These are phyloP conservation scores for Pteropus alecto DNA, from an alignment of 2,113 vertebrate species.

Conservation along the genomic window DNA sequence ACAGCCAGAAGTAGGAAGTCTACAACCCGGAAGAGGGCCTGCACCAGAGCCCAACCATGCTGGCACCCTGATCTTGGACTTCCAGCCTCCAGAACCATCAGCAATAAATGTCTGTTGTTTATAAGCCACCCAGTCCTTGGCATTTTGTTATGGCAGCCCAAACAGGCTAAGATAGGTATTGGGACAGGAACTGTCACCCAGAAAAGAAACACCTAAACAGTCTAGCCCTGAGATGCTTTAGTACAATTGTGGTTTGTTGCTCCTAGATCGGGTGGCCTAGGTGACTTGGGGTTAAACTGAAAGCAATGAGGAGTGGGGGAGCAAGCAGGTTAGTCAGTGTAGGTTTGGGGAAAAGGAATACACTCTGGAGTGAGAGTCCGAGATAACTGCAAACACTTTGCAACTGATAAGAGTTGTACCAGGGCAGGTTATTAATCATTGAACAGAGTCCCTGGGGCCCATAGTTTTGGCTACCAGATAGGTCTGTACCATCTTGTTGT, in stretches of 20 bases:
- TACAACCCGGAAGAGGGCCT: neutral
- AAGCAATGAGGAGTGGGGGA: neutral
- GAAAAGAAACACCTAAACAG: neutral
- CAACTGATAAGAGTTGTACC: neutral
- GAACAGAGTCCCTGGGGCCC: neutral
- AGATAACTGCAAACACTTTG: neutral
- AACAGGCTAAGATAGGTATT: neutral
- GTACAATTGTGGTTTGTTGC: neutral
- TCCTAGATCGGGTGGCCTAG: neutral
- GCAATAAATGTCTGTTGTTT: neutral
- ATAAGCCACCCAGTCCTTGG: neutral
- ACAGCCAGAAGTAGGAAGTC: neutral
- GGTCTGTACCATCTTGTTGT: fast-evolving
- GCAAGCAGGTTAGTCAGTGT: neutral
- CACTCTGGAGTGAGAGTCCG: neutral
- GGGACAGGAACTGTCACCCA: neutral
- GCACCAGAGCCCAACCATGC: neutral
- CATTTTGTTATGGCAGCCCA: neutral
- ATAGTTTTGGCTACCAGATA: neutral
- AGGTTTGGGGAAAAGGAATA: neutral
- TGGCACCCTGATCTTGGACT: neutral
- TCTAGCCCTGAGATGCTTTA: neutral
- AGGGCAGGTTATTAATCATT: neutral
- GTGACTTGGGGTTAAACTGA: neutral
- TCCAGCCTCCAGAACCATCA: neutral